Evolutionary conservation across 2,113 vertebrate species (phyloP).

Genomic region (Micronycteris hirsuta): DNA sequence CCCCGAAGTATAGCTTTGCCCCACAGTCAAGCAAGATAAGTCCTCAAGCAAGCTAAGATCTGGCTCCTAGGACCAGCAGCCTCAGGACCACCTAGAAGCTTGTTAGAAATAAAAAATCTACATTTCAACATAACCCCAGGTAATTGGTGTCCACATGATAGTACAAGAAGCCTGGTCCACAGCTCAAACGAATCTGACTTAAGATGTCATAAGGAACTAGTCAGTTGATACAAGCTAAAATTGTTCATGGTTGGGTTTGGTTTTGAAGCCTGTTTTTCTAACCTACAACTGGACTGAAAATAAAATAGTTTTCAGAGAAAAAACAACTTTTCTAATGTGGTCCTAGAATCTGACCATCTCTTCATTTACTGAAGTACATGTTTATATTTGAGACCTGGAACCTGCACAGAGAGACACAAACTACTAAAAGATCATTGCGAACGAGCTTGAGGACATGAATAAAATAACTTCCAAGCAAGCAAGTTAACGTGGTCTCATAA

Average conservation of each 20-base stretch:
- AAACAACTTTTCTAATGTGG: constrained; percentile 35
- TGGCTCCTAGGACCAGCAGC: neutral
- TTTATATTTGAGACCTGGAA: constrained; percentile 16
- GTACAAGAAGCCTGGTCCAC: neutral
- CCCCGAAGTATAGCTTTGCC: neutral
- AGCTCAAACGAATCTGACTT: neutral
- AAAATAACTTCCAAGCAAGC: neutral
- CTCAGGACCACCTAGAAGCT: neutral
- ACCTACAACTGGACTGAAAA: neutral
- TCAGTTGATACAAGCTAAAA: neutral
- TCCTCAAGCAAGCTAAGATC: neutral
- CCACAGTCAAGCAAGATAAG: neutral
- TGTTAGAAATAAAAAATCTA: neutral
- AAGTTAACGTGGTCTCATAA: neutral
- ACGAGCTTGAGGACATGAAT: neutral
- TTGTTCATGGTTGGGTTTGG: neutral
- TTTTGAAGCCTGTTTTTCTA: neutral
- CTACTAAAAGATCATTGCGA: constrained; percentile 17
- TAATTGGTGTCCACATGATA: neutral
- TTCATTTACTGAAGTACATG: constrained; percentile 36
- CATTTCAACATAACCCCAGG: neutral
- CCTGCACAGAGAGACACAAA: neutral
- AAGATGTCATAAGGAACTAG: neutral
- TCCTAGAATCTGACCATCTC: constrained; percentile 26
- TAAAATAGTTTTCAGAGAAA: constrained; percentile 39